Conservation (phyloP, 64 coral and sea anemone species). For the Stichodactyla mertensii region DNA sequence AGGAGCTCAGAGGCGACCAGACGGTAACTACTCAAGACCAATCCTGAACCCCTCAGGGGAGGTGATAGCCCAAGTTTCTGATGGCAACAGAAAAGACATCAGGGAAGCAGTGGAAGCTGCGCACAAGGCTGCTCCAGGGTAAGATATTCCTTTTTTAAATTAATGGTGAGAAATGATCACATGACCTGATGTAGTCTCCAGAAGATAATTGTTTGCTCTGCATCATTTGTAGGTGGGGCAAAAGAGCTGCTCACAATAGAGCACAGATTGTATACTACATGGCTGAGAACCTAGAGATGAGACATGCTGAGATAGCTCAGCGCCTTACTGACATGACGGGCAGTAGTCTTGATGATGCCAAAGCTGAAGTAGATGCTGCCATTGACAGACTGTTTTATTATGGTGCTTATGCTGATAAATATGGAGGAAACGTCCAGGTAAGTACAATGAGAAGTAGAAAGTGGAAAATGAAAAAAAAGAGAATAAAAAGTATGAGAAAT, state of each 20-base stretch:
- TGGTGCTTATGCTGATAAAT: constrained; percentile 96
- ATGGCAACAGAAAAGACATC: constrained; percentile 95
- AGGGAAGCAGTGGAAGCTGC: constrained; percentile 92
- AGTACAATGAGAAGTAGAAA: neutral
- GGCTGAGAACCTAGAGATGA: constrained; percentile 86
- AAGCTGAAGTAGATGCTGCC: constrained; percentile 67
- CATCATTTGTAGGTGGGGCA: constrained; percentile 65
- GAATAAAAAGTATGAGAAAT: no score
- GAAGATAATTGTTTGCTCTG: neutral
- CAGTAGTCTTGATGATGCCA: constrained; percentile 54
- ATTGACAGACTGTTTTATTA: constrained; percentile 91
- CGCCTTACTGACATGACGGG: constrained; percentile 77
- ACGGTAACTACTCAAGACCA: constrained; percentile 86
- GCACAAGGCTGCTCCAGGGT: constrained; percentile 92
- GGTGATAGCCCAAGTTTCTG: constrained; percentile 85
- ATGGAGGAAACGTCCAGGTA: constrained; percentile 89
- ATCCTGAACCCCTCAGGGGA: constrained; percentile 60
- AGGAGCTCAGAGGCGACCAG: constrained; percentile 89
- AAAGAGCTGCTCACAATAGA: constrained; percentile 81
- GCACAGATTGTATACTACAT: constrained; percentile 96
- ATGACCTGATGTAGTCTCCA: no score
- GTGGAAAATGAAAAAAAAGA: neutral
- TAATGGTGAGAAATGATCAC: neutral
- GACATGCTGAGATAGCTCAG: constrained; percentile 61
- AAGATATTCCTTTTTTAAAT: neutral